Base-by-base conservation (phyloP, 2,113 vertebrate species). In the Litocranius walleri region DNA sequence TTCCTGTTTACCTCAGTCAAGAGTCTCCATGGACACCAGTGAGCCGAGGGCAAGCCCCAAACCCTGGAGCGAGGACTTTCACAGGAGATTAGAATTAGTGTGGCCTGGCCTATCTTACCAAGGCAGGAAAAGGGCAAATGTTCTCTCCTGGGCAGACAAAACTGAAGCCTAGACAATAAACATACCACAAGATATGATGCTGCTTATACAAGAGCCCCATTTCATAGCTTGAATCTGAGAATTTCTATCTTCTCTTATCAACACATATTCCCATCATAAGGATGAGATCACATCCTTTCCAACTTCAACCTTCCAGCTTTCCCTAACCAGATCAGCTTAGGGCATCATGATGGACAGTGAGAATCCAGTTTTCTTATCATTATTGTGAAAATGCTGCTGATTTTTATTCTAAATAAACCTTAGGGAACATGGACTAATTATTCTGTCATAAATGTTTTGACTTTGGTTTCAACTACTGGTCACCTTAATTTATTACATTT, bases 351-450 rank as follows among this genome's bases (percentile, higher is more conserved):
- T 87, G 0, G 9, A 52, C 56, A 90, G 5, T 29, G 83, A 88
- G 85, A 96, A 96, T 82, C 57, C 90, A 52, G 56, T 95, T 96
- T 98, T 90, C 96, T n/a, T 87, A 94, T 78, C 54, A 52, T 12
- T 87, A 13, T n/a, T 98, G 45, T 91, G 89, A 91, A 97, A 95
- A 52, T 71, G 77, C 5, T 97, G 93, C 33, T 97, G 84, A 7
- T 14, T 95, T 96, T 95, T 33, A 94, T 16, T 85, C 23, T 91
- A 92, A 95, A 85, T 98, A 99, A 99, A 99, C 96, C 95, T 96
- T 71, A 91, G 98, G 97, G 98, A 99, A 99, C 99, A 98, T 98
- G 97, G 59, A 98, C 97, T 97, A 99, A 98, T 98, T 64, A 87
- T 96, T 96, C 97, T 98, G 96, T 98, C 71, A 96, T 98, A 99